Base-by-base conservation (phyloP, 2,113 vertebrate genomes). In the Paracanthobrama guichenoti region DNA sequence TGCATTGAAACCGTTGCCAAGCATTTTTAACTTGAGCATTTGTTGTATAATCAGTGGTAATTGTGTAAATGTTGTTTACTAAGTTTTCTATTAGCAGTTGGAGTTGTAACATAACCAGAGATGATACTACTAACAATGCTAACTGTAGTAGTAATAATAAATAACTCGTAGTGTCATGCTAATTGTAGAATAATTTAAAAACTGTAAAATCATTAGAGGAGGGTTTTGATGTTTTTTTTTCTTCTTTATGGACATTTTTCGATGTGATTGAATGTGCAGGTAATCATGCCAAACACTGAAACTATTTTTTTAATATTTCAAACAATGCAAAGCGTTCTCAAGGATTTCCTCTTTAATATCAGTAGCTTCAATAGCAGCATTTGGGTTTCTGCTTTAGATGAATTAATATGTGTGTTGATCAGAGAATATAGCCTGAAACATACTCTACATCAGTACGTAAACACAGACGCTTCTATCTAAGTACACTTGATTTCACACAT, bases 31-130 rank as follows among this genome's bases (percentile, higher is more conserved):
- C 39, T 28, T 28, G 8, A 46, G 31, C 55, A 59, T 78, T 42
- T 46, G 57, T 62, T 44, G 57, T 28, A 26, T 46, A 62, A 55
- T 55, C 48, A 55, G 46, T 62, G n/a, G 69, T 73, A 6, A 48
- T 64, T 64, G 77, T 79, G 77, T 79, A 14, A 42, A 35, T 79
- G 76, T 78, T 59, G 20, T 57, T 59, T 39, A 46, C 22, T 46
- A 24, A 6, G 22, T 62, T 62, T 79, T 79, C 4, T 62, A 26
- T 46, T 46, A 79, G 39, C 77, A 64, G n/a, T 46, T 3, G 55
- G 53, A 78, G 31, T 78, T n/a, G 55, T 60, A 59, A 42, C 11
- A n/a, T 46, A 79, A 64, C 42, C 67, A 66, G 35, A 50, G 20
- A 26, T 24, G n/a, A 73, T 73, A 16, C 13, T 26, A 46, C 71